Evolutionary conservation across 2,888 invertebrate genomes (phyloP).

Genomic region (Calliscelio sp.): DNA sequence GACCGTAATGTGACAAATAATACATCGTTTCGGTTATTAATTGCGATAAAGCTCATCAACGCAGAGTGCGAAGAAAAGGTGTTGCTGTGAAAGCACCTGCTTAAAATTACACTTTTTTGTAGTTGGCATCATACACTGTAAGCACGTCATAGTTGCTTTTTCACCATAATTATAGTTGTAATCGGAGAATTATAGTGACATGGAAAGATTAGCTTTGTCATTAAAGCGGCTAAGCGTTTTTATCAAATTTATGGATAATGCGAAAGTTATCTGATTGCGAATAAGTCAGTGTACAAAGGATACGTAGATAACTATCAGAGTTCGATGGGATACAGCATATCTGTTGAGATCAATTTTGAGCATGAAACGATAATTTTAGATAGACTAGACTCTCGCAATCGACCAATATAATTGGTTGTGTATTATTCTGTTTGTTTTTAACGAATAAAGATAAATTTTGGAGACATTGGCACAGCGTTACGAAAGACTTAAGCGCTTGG

Average conservation of each 20-base stretch:
- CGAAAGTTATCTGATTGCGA: conserved; percentile 53
- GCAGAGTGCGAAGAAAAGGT: conserved; percentile 25
- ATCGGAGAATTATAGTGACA: conserved; percentile 16
- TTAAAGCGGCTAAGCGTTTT: conserved; percentile 36
- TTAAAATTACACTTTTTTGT: conserved; percentile 8
- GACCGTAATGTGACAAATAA: conserved; percentile 6
- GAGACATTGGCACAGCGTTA: conserved; percentile 1
- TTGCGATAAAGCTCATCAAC: neutral
- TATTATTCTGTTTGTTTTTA: neutral
- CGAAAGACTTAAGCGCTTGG: conserved; percentile 12
- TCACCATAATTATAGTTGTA: conserved; percentile 31
- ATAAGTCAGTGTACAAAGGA: conserved; percentile 34
- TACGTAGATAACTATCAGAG: conserved; percentile 38
- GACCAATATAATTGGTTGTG: neutral
- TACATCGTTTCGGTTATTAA: neutral
- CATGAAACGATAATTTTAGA: conserved; percentile 16
- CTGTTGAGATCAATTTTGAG: conserved; percentile 30
- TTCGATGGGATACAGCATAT: conserved; percentile 28
- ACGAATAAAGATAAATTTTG: neutral
- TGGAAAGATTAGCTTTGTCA: conserved; percentile 35
- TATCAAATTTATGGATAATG: conserved; percentile 49
- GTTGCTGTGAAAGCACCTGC: conserved; percentile 32
- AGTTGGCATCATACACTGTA: neutral
- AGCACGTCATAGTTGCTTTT: conserved; percentile 11
- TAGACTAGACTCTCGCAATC: neutral